Evolutionary conservation across 2,888 invertebrate genomes (phyloP).

Genomic region (Agrotis puta): DNA sequence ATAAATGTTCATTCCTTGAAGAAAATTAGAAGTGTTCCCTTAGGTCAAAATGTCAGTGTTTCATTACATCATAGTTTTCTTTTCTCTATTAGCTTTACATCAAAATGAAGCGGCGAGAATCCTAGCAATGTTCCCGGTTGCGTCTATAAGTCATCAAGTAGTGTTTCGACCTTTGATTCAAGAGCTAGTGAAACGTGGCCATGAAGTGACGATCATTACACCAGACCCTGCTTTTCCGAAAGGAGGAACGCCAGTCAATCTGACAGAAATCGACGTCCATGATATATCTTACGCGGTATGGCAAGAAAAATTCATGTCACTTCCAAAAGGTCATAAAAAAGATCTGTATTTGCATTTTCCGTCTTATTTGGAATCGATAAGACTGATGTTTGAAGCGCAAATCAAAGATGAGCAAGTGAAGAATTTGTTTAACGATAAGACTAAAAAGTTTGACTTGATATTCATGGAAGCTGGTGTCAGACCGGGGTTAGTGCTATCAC

Average conservation of each 20-base stretch:
- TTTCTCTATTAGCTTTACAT: slow-evolving; percentile 1
- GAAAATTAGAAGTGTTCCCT: neutral
- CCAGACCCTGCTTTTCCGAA: slow-evolving; percentile 61
- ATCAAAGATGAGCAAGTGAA: slow-evolving; percentile 47
- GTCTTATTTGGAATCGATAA: slow-evolving; percentile 34
- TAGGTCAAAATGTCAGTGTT: slow-evolving; percentile 3
- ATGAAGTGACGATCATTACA: slow-evolving; percentile 45
- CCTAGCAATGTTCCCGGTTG: slow-evolving; percentile 32
- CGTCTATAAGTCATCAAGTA: slow-evolving; percentile 42
- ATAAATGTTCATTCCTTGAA: neutral
- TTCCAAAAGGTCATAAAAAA: slow-evolving; percentile 31
- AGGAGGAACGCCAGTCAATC: slow-evolving; percentile 72
- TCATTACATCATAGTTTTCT: neutral
- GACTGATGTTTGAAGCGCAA: slow-evolving; percentile 56
- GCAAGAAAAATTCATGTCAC: slow-evolving; percentile 33
- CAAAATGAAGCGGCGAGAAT: slow-evolving; percentile 31
- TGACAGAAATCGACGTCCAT: slow-evolving; percentile 77
- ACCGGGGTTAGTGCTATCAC: slow-evolving; percentile 48
- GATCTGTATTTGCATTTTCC: slow-evolving; percentile 17
- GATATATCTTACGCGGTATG: slow-evolving; percentile 72
- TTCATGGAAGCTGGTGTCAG: slow-evolving; percentile 53
- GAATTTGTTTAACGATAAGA: slow-evolving; percentile 48
- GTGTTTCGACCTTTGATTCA: slow-evolving; percentile 38
- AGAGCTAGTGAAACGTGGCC: slow-evolving; percentile 31
- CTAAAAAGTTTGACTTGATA: slow-evolving; percentile 60